These are phyloP conservation scores for Acyrthosiphon pisum DNA, from an alignment of 1,140 invertebrate genomes.

Conservation along the genomic window DNA sequence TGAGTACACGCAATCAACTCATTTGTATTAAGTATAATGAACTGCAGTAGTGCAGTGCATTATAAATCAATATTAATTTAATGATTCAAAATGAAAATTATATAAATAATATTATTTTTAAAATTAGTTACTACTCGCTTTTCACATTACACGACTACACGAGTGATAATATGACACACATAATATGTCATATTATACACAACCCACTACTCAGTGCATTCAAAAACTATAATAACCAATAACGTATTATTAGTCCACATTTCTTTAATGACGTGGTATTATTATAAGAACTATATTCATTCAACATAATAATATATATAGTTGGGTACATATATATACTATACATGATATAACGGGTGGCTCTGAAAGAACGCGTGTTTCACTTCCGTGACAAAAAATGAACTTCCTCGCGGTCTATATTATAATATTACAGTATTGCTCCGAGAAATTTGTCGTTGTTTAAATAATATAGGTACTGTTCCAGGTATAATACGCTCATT, in stretches of 20 bases:
- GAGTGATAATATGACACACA: too few relatives aligned
- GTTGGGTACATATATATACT: not conserved
- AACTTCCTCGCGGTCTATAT: not conserved
- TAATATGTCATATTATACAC: not conserved
- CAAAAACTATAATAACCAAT: not conserved
- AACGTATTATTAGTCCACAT: not conserved
- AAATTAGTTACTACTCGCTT: not conserved
- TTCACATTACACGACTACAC: not conserved
- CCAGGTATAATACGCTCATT: not conserved
- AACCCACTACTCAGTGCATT: not conserved
- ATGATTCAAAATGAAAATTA: not conserved
- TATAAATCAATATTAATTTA: not conserved
- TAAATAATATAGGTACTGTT: not conserved
- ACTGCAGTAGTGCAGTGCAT: not conserved
- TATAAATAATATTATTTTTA: not conserved
- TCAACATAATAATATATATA: not conserved
- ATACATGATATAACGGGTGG: not conserved
- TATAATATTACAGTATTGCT: not conserved
- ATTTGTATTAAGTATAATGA: not conserved
- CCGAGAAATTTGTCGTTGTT: not conserved
- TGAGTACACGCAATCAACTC: not conserved
- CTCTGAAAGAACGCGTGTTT: not conserved
- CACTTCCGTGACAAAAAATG: constrained; percentile 13
- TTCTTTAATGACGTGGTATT: not conserved
- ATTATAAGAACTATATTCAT: not conserved